Evolutionary conservation across 2,797 vertebrate genomes (phyloP), one percentile per base, ranked within the genome.

Genomic region (Megaceryle alcyon): DNA sequence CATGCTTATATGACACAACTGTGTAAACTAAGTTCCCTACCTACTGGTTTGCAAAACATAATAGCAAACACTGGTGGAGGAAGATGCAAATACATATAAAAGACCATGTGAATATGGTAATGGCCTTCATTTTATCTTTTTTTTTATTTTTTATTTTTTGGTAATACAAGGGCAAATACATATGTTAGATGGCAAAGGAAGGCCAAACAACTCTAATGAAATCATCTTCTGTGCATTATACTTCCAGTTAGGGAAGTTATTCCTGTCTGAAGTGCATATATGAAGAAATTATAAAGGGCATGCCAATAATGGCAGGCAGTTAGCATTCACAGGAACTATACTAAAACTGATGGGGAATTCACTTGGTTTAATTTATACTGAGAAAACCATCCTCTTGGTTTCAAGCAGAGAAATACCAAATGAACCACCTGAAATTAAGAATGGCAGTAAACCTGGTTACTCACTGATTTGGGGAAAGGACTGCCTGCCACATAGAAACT

Each of bases 391-490:
- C 54, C 83, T 80, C 76, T 82, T 49, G 16, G 44, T 85, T 95
- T 97, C 92, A 90, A 88, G 71, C 59, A 92, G 41, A 78, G 66
- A 95, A 90, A 85, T 37, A 72, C 48, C 33, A 93, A 94, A 92
- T 84, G 44, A 95, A 78, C 35, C 49, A 31, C 41, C 48, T 63
- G 61, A 94, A 89, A 93, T 92, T 71, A 95, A 91, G 90, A 96
- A 89, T 80, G 72, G 69, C 65, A 94, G 48, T 0, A 1, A 92
- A 82, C 31, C 22, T 15, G 14, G 43, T 7, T 94, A n/a, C 37
- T 93, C 5, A 4, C 21, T 37, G 68, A 73, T 83, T 60, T 86
- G 48, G 31, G 37, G 33, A 91, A 82, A 92, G 31, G 41, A 26
- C 29, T 91, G 51, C 33, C 26, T 92, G 44, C 33, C 84, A 44